These are phyloP conservation scores for Rhodeus uyekii DNA, from an alignment of 2,797 vertebrate species.

Conservation along the genomic window DNA sequence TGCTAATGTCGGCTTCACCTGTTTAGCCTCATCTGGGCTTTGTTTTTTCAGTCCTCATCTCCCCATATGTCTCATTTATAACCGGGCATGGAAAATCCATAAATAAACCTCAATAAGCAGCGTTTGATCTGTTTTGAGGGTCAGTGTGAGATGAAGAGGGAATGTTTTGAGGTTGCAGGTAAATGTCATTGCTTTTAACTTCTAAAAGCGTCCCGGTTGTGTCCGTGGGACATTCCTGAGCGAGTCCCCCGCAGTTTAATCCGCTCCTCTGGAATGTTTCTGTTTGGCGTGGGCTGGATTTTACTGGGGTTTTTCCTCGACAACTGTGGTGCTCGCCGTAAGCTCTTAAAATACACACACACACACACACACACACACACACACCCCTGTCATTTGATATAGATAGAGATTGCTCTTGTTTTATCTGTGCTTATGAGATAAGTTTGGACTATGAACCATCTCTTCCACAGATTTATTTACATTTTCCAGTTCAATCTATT, in stretches of 20 bases:
- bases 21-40: not conserved
- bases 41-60: not conserved
- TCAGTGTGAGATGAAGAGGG: not conserved
- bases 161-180: not conserved
- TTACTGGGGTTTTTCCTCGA: slow-evolving; percentile 36
- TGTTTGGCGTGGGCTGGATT: slow-evolving; percentile 49
- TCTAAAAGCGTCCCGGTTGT: slow-evolving; percentile 25
- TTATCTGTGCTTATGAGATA: slow-evolving; percentile 21
- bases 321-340: slow-evolving; percentile 15
- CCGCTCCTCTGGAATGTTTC: slow-evolving; percentile 49
- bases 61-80: not conserved
- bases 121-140: not conserved
- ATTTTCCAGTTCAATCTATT: slow-evolving; percentile 5
- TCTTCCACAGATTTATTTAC: slow-evolving; percentile 23
- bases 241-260: slow-evolving; percentile 38
- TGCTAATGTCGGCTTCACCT: not conserved
- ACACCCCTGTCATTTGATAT: slow-evolving; percentile 28
- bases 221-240: slow-evolving; percentile 42
- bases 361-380: too few relatives aligned
- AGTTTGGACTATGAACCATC: slow-evolving; percentile 12
- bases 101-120: not conserved
- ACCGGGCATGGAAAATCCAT: slow-evolving; percentile 14
- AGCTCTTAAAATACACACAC: slow-evolving; percentile 54
- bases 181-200: slow-evolving; percentile 1
- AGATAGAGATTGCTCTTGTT: slow-evolving; percentile 46